Evolutionary conservation across 2,797 vertebrate species (phyloP).

Genomic region (Pseudochromis fuscus): DNA sequence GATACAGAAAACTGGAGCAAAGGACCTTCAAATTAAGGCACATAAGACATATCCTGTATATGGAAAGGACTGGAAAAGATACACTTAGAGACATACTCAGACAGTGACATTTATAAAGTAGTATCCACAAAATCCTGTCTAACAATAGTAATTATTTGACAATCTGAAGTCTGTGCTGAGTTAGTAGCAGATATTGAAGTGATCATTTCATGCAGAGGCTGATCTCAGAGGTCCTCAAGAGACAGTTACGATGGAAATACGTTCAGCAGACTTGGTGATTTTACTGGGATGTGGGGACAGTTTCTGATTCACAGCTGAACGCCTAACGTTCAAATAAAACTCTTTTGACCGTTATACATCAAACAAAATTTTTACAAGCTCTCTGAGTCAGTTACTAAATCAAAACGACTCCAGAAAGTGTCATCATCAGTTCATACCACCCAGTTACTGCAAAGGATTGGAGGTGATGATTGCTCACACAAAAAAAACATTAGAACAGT

Average conservation of each 20-base stretch:
- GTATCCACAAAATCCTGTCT: no score
- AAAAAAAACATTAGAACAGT: not conserved
- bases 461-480: not conserved
- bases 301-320: constrained; percentile 22
- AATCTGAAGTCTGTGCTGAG: constrained; percentile 17
- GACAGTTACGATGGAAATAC: constrained; percentile 4
- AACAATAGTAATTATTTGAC: not conserved
- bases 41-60: not conserved
- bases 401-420: not conserved
- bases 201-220: constrained; percentile 1
- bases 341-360: not conserved
- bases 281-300: constrained; percentile 19
- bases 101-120: no score
- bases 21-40: not conserved
- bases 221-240: constrained; percentile 1
- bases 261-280: constrained; percentile 11
- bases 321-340: constrained; percentile 34
- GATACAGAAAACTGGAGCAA: not conserved
- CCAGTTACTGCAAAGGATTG: not conserved
- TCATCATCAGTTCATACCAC: constrained; percentile 9
- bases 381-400: constrained; percentile 8
- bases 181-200: not conserved
- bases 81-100: not conserved
- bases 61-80: not conserved
- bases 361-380: constrained; percentile 19